Evolutionary conservation across 2,888 invertebrate genomes (phyloP), one percentile per base, ranked within the genome.

Genomic region (Microchrysa polita): DNA sequence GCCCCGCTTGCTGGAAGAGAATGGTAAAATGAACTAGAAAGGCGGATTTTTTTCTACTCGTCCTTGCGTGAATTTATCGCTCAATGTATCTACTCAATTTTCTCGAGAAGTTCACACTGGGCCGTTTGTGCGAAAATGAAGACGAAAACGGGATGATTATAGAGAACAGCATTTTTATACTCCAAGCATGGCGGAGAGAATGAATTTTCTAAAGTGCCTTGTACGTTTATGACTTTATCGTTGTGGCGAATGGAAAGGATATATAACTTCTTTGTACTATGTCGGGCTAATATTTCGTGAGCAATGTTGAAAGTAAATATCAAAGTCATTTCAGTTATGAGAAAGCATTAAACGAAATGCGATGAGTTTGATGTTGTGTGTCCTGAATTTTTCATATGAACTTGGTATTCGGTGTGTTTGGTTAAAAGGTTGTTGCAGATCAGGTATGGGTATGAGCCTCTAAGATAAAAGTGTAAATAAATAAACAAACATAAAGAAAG

Each of bases 281-380:
- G 34, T 10, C 40, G 53, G n/a, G n/a, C 52, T 67, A 67, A 67
- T 53, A 67, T 53, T 67, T 59, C 53, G 10, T 52, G 53, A 53
- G 52, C 27, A 34, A 12, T 67, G 23, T 23, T 27, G 16, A 34
- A 52, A 27, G 67, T 14, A 67, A 67, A 67, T 67, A 53, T 67
- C 22, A 27, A 67, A 67, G 67, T 34, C 67, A 53, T 53, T 67
- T 53, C 27, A 27, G 53, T 67, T 67, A 67, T 67, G 52, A 53
- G 53, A 52, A 53, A 7, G 16, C 53, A 67, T 53, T 42, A 67
- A 67, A 53, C 16, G 10, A 22, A 20, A 65, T 48, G 20, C 22
- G 67, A 22, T 16, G 27, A 53, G 27, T 7, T 59, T 23, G 27
- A 23, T 59, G 27, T 27, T n/a, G 18, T 27, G 27, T 34, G 27